Percentiles rank a stretch among this genome's conserved stretches.
phyloP scores from a whole-genome alignment of 2,113 vertebrate genomes.

The Oreochromis tanganicae region DNA sequence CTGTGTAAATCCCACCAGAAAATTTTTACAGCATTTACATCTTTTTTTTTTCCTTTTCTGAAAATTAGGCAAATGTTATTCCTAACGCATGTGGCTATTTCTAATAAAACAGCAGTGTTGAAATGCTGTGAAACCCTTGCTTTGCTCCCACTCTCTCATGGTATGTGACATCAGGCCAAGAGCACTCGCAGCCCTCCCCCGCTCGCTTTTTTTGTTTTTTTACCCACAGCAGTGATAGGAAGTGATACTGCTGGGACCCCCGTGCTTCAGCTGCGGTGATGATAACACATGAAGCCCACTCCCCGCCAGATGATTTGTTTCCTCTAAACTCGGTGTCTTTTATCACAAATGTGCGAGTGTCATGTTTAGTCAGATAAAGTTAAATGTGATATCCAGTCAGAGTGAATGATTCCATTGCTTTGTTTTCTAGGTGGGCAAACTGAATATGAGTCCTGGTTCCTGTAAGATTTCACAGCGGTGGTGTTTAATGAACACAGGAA shows the following conservation, averaged over 20 bases:
- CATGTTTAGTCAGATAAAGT: constrained; percentile 25
- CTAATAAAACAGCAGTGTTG: background rate
- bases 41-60: background rate
- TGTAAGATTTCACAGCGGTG: background rate
- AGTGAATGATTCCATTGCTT: background rate
- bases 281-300: background rate
- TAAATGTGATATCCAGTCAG: background rate
- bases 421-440: background rate
- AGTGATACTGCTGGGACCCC: constrained; percentile 48
- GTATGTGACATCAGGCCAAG: background rate
- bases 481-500: background rate
- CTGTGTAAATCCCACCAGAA: background rate
- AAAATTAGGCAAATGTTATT: background rate
- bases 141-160: background rate
- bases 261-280: constrained; percentile 3
- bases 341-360: background rate
- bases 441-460: background rate
- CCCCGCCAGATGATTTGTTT: constrained; percentile 11
- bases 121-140: background rate
- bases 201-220: background rate
- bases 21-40: background rate
- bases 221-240: constrained; percentile 45
- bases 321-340: constrained; percentile 25
- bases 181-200: background rate
- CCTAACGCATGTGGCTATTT: background rate